Evolutionary conservation across 2,888 invertebrate genomes (phyloP).

Genomic region (Entomobrya proxima): DNA sequence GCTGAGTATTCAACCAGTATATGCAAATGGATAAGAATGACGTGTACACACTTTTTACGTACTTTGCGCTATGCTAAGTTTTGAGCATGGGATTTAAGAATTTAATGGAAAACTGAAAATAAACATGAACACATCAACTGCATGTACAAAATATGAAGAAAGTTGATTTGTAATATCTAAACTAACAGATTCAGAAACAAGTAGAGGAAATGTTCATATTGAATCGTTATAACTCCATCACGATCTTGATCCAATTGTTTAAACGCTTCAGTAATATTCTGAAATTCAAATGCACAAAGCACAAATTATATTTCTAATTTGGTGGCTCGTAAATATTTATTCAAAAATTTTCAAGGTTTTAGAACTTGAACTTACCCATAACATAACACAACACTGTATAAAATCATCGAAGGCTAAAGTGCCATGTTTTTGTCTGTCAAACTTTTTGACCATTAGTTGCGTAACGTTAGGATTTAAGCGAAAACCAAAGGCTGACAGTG

Average conservation of each 20-base stretch:
- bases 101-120: too few relatives aligned
- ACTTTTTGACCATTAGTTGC: constrained; percentile 90
- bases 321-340: background rate
- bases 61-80: too few relatives aligned
- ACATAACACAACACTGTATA: constrained; percentile 95
- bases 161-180: constrained; percentile 5
- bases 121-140: too few relatives aligned
- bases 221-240: constrained; percentile 94
- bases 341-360: background rate
- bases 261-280: constrained; percentile 94
- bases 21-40: too few relatives aligned
- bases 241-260: constrained; percentile 92
- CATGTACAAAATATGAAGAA: background rate
- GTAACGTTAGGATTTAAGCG: constrained; percentile 86
- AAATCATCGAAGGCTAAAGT: constrained; percentile 98
- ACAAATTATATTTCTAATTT: background rate
- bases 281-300: too few relatives aligned
- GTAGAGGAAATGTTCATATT: constrained; percentile 93
- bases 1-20: too few relatives aligned
- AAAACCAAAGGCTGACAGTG: constrained; percentile 93
- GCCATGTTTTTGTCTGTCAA: constrained; percentile 91
- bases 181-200: constrained; percentile 43
- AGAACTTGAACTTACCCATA: constrained; percentile 85
- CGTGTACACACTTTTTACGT: too few relatives aligned
- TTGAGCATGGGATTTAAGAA: too few relatives aligned